Evolutionary conservation across 2,797 vertebrate genomes (phyloP), one percentile per base, ranked within the genome.

Genomic region (Acrossocheilus fasciatus): DNA sequence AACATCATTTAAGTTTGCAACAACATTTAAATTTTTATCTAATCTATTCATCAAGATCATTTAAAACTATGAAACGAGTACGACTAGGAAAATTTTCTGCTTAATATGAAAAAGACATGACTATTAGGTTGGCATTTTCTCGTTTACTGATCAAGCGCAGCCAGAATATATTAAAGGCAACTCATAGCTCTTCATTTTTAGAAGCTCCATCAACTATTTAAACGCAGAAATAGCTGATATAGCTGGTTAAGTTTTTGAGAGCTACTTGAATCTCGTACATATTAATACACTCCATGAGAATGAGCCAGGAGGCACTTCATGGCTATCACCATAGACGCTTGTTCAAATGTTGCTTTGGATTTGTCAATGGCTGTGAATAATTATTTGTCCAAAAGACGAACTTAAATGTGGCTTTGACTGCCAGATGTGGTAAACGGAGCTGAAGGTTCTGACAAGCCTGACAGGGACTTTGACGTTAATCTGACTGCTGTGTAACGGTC

Each of bases 331-430:
- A 20, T 54, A 47, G 54, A 72, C 43, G 52, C 78, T 86, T 50
- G 84, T 73, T 86, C 23, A 81, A 81, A 50, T 20, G 52, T 73
- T 54, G 77, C 68, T 64, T 80, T 73, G 68, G 66, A 73, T 80
- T 81, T 43, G 43, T 81, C 43, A 73, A 81, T 64, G 84, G 68
- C 84, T 81, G 84, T 86, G 77, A 86, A 86, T 86, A 86, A 86
- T 81, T 86, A 81, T 86, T 81, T 81, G 84, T 86, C 75, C 75
- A 85, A 81, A 86, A 86, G 66, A 86, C 20, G 68, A 80, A 81
- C 77, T 75, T 74, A 74, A 81, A 74, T 23, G 23, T 74, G 78
- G 54, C 76, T 86, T 81, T 86, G 85, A 86, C 30, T 86, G 85
- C 78, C 85, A 86, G 30, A 52, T 39, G 30, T 74, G 85, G 57